These are phyloP conservation scores for Colinus virginianus DNA, from an alignment of 2,113 vertebrate species.

Conservation along the genomic window DNA sequence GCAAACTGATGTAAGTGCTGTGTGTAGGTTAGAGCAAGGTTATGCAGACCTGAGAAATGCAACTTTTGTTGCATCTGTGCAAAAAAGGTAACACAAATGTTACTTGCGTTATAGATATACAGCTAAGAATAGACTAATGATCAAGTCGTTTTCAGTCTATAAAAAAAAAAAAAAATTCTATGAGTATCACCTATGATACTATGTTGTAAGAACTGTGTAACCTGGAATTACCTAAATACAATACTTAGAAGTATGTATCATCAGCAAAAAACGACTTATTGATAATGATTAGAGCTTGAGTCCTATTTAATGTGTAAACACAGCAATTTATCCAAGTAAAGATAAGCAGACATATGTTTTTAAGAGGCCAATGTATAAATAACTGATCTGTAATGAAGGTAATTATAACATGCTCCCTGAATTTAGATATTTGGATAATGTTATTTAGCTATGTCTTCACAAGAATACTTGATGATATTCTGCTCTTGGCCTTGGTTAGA, in stretches of 20 bases:
- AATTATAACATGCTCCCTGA: not conserved
- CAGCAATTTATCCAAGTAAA: not conserved
- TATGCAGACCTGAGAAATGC: not conserved
- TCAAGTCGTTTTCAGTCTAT: not conserved
- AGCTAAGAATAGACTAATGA: not conserved
- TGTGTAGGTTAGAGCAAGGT: not conserved
- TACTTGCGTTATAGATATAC: not conserved
- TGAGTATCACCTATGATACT: not conserved
- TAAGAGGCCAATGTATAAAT: not conserved
- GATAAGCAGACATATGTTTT: not conserved
- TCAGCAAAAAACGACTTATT: not conserved
- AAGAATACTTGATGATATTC: not conserved
- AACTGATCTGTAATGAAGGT: not conserved
- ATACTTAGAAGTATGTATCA: not conserved
- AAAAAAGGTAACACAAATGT: not conserved
- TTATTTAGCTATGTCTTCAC: rapidly evolving
- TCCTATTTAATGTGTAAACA: not conserved
- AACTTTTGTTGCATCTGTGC: not conserved
- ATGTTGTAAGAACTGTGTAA: rapidly evolving
- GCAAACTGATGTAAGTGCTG: not conserved
- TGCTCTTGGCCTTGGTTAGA: rapidly evolving
- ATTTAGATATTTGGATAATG: not conserved
- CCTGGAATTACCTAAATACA: not conserved
- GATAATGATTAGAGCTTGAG: rapidly evolving
- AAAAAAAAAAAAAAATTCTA: not conserved